Conservation (phyloP, 1,140 invertebrate species). For the Scaptomyza hsui region DNA sequence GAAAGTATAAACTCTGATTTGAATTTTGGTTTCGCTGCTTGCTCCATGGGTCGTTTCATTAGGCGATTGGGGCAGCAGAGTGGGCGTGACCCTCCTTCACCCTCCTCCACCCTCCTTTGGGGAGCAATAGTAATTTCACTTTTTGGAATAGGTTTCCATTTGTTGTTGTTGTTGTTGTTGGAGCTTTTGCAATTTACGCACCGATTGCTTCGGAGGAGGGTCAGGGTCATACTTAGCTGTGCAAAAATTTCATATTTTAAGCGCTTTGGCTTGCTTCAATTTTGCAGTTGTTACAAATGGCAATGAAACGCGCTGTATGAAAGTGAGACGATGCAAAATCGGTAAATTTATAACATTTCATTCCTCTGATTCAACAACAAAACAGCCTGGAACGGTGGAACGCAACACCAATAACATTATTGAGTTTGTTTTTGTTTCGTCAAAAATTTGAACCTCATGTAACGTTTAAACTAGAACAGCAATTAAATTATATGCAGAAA, state of each 20-base stretch:
- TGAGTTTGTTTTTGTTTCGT: no score
- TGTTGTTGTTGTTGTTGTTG: constrained; percentile 6
- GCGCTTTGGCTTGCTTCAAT: neutral
- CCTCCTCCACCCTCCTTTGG: constrained; percentile 18
- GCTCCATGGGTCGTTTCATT: constrained; percentile 36
- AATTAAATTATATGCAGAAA: no score
- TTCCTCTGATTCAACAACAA: no score
- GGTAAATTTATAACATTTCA: no score
- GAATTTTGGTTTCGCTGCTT: constrained; percentile 20
- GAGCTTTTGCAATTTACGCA: constrained; percentile 7
- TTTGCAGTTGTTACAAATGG: neutral
- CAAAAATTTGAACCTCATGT: no score
- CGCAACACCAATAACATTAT: no score
- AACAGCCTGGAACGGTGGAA: no score
- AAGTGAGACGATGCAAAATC: neutral
- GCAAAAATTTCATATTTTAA: neutral
- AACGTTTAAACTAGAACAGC: no score
- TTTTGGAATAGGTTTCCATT: constrained; percentile 23
- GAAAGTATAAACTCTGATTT: constrained; percentile 10
- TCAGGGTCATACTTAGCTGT: constrained; percentile 23
- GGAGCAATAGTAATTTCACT: constrained; percentile 48
- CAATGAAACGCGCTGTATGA: neutral
- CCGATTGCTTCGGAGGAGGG: constrained; percentile 2
- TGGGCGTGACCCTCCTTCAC: constrained; percentile 4
- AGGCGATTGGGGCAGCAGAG: constrained; percentile 18